Percentiles rank a stretch among this genome's conserved stretches.
Evolutionary conservation across 2,888 invertebrate genomes (phyloP).

Genomic region (Octodonta nipae): DNA sequence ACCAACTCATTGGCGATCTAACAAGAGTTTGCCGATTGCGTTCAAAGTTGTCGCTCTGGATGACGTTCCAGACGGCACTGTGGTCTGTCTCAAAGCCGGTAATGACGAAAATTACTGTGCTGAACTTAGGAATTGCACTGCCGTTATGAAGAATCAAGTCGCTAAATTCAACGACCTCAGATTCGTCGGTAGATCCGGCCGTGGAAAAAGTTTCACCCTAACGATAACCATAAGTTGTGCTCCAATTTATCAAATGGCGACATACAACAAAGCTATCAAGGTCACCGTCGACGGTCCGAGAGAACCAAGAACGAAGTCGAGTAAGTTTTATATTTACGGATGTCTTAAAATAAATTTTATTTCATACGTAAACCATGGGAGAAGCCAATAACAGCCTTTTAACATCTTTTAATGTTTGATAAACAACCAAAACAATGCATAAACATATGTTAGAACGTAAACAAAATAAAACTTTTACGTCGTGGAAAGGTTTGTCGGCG

Average conservation of each 20-base stretch:
- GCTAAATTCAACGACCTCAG: constrained; percentile 97
- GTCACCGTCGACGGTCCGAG: constrained; percentile 98
- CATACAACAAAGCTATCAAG: constrained; percentile 94
- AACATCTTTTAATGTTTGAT: constrained; percentile 17
- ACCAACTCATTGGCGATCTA: constrained; percentile 93
- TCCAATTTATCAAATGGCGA: constrained; percentile 70
- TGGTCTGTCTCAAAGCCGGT: constrained; percentile 87
- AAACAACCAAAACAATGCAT: constrained; percentile 19
- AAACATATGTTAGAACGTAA: constrained; percentile 21
- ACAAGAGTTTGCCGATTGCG: constrained; percentile 90
- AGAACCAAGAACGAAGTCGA: constrained; percentile 91
- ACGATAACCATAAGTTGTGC: constrained; percentile 81
- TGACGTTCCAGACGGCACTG: constrained; percentile 85
- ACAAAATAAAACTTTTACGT: constrained; percentile 27
- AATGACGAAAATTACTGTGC: constrained; percentile 97
- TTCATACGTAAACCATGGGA: constrained; percentile 16
- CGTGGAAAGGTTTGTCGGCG: constrained; percentile 27
- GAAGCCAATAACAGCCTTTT: constrained; percentile 17
- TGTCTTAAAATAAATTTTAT: constrained; percentile 3
- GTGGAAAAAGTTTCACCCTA: constrained; percentile 91
- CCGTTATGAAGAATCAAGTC: constrained; percentile 93
- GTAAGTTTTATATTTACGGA: too few species aligned
- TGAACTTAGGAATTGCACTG: constrained; percentile 83
- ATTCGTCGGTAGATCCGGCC: constrained; percentile 92
- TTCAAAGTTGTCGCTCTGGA: constrained; percentile 92